phyloP scores from a whole-genome alignment of 1,140 invertebrate genomes.

The Drosophila simulans region DNA sequence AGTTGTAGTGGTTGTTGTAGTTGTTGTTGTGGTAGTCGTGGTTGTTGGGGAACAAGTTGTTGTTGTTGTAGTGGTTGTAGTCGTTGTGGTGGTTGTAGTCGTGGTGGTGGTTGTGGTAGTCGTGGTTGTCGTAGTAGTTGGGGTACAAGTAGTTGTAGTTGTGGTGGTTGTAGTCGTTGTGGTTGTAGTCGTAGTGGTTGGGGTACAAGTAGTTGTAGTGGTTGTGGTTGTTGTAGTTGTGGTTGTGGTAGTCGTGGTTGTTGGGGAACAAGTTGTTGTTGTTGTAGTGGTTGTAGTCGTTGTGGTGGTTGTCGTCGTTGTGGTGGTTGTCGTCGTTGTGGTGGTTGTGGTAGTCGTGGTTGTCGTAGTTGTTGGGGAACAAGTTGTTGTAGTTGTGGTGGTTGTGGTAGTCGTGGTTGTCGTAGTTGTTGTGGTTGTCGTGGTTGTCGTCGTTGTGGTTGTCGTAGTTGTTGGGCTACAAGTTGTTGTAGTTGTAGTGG shows the following conservation, averaged over 20 bases:
- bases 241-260: not conserved
- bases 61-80: not conserved
- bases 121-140: not conserved
- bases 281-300: not conserved
- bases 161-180: not conserved
- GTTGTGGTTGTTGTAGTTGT: constrained; percentile 1
- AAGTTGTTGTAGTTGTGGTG: not conserved
- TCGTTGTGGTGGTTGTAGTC: not conserved
- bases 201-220: constrained; percentile 1
- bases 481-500: not conserved
- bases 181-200: not conserved
- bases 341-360: not conserved
- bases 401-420: not conserved
- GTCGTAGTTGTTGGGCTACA: not conserved
- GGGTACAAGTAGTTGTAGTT: not conserved
- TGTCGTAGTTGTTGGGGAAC: not conserved
- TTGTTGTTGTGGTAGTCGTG: not conserved
- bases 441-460: too few relatives aligned
- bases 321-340: not conserved
- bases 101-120: not conserved
- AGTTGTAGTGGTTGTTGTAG: not conserved
- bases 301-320: not conserved
- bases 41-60: not conserved
- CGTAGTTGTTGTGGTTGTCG: not conserved
- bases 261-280: not conserved